These are phyloP conservation scores for Drosophila parthenogenetica DNA, from an alignment of 2,888 invertebrate species.

Conservation along the genomic window DNA sequence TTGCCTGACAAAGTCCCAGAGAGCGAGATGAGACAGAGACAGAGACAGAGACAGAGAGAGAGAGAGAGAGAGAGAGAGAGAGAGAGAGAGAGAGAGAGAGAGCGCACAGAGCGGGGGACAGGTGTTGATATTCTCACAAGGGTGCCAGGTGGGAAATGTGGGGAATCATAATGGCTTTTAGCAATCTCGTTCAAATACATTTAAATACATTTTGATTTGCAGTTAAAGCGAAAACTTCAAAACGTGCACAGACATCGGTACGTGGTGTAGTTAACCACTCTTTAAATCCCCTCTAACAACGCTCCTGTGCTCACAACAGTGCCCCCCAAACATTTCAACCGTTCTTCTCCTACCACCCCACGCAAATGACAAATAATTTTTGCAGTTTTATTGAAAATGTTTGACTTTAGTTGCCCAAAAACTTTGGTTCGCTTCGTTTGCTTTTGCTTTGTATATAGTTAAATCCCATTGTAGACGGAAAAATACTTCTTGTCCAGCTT, in stretches of 20 bases:
- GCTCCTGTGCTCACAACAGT: background rate
- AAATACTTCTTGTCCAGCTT: slow-evolving; percentile 19
- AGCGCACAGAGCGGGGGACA: slow-evolving; percentile 3
- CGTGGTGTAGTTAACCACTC: slow-evolving; percentile 40
- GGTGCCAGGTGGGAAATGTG: background rate
- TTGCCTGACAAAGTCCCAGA: slow-evolving; percentile 1
- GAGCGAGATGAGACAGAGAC: background rate
- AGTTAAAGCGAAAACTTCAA: slow-evolving; percentile 65
- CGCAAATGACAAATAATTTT: slow-evolving; percentile 76
- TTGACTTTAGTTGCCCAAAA: slow-evolving; percentile 65
- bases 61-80: background rate
- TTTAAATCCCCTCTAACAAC: no score
- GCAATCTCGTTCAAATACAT: slow-evolving; percentile 66
- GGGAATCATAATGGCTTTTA: slow-evolving; percentile 17
- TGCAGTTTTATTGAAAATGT: slow-evolving; percentile 79
- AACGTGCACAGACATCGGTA: slow-evolving; percentile 54
- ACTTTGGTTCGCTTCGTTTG: slow-evolving; percentile 41
- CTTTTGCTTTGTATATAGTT: slow-evolving; percentile 26
- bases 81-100: background rate
- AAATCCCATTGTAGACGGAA: slow-evolving; percentile 10
- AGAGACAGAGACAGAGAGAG: slow-evolving; percentile 2
- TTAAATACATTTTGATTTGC: slow-evolving; percentile 80
- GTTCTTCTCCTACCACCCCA: background rate
- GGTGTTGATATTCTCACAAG: slow-evolving; percentile 14
- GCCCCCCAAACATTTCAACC: no score